These are phyloP conservation scores for Macrosiphum euphorbiae DNA, from an alignment of 2,888 invertebrate genomes.

Conservation along the genomic window DNA sequence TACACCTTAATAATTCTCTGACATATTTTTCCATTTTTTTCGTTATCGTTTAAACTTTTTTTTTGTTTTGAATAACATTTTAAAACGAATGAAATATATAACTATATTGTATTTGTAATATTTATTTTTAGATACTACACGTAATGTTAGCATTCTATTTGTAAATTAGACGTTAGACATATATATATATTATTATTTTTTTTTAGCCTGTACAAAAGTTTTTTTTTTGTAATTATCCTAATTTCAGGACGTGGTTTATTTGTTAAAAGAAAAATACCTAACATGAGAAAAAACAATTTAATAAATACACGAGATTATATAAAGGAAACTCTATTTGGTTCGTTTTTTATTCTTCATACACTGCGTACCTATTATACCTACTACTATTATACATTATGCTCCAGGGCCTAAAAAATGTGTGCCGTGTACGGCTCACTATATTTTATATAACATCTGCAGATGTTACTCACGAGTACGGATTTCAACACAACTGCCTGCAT, in stretches of 20 bases:
- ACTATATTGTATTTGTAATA: slow-evolving; percentile 59
- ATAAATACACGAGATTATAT: slow-evolving; percentile 60
- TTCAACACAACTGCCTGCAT: not conserved
- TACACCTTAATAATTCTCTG: slow-evolving; percentile 25
- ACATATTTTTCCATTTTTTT: slow-evolving; percentile 16
- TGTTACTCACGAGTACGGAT: not conserved
- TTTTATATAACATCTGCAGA: not conserved
- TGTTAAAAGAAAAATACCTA: slow-evolving; percentile 54
- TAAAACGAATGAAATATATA: slow-evolving; percentile 39
- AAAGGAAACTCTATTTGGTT: slow-evolving; percentile 29
- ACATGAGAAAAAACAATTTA: slow-evolving; percentile 45
- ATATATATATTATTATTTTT: slow-evolving; percentile 49
- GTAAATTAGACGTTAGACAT: slow-evolving; percentile 60
- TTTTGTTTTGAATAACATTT: slow-evolving; percentile 19
- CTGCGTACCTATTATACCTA: not conserved
- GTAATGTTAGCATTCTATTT: slow-evolving; percentile 57
- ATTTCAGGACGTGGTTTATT: slow-evolving; percentile 61
- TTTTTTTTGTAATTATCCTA: slow-evolving; percentile 62
- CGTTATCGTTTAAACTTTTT: slow-evolving; percentile 7
- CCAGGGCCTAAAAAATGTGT: not conserved
- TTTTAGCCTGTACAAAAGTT: slow-evolving; percentile 60
- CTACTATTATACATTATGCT: not conserved
- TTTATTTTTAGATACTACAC: slow-evolving; percentile 63
- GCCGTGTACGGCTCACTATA: not conserved
- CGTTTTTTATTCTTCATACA: slow-evolving; percentile 30